Evolutionary conservation across 2,113 vertebrate species (phyloP), one percentile per base, ranked within the genome.

Genomic region (Eleginops maclovinus): DNA sequence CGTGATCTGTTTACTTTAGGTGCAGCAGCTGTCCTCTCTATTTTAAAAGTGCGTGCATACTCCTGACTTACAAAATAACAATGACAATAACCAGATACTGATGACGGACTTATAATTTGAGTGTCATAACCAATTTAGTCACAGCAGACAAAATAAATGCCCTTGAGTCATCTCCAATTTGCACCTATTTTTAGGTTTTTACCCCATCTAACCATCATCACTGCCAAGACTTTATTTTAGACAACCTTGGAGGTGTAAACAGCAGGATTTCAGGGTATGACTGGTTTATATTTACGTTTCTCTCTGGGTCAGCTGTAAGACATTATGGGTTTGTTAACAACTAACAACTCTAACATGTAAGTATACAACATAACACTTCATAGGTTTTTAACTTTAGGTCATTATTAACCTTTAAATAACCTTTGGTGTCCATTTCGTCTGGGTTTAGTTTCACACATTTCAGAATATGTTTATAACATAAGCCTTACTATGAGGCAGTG

Each of bases 41-140:
- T 36, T 36, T 36, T 36, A 36, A 8, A 36, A 36, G 31, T 36
- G 31, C 31, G 31, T 36, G 31, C 31, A 36, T 8, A 36, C 31
- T 36, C 31, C 31, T 36, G 31, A 36, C 7, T 36, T 36, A 36
- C 6, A 40, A 71, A 50, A 64, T 96, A 96, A 92, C 96, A 96
- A 86, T 3, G 22, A 24, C 26, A 14, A 9, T 79, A 62, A 79
- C 6, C 59, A 47, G 13, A 22, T 54, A 31, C 19, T 9, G 7
- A 31, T 50, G 40, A 58, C 3, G 26, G 26, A 65, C 43, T 43
- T 3, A 41, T 3, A 9, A 11, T 26, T 10, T 28, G 9, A 40
- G 2, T 22, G n/a, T 41, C 6, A 72, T n/a, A 68, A 26, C 56
- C 19, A 26, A 53, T 8, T 28, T 36, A 36, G 10, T 15, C 15